A percentile compares a stretch with the other conserved stretches of the same genome.
Conservation (phyloP, 2,113 vertebrate species). For the Chloroceryle aenea region DNA sequence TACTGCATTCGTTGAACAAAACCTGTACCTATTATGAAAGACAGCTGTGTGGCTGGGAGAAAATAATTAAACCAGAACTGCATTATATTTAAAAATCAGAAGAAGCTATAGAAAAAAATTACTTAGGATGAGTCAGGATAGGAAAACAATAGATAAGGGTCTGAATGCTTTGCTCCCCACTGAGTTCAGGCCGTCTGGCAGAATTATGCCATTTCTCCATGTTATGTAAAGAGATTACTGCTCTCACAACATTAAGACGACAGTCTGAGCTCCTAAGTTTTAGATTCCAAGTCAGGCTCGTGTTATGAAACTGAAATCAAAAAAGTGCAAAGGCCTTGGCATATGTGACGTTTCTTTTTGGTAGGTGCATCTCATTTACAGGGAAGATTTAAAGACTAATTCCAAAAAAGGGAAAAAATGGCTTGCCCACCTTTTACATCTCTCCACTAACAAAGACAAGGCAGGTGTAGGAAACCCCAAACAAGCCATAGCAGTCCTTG, state of each 20-base stretch:
- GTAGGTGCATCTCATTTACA: background rate
- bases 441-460: background rate
- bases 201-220: background rate
- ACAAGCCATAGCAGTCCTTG: background rate
- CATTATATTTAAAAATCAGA: background rate
- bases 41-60: background rate
- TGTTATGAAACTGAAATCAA: background rate
- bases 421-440: background rate
- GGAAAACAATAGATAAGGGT: slow-evolving; percentile 4
- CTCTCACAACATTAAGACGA: background rate
- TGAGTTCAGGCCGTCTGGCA: background rate
- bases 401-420: background rate
- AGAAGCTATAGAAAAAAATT: background rate
- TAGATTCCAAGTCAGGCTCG: background rate
- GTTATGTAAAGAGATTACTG: slow-evolving; percentile 54
- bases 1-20: background rate
- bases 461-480: background rate
- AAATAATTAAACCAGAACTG: background rate
- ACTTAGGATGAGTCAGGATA: background rate
- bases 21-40: background rate
- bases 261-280: slow-evolving; percentile 40
- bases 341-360: background rate
- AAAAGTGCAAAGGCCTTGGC: background rate
- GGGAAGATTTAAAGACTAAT: background rate
- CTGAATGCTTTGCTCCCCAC: background rate